Conservation (phyloP, 2,113 vertebrate species). For the Zapornia atra region DNA sequence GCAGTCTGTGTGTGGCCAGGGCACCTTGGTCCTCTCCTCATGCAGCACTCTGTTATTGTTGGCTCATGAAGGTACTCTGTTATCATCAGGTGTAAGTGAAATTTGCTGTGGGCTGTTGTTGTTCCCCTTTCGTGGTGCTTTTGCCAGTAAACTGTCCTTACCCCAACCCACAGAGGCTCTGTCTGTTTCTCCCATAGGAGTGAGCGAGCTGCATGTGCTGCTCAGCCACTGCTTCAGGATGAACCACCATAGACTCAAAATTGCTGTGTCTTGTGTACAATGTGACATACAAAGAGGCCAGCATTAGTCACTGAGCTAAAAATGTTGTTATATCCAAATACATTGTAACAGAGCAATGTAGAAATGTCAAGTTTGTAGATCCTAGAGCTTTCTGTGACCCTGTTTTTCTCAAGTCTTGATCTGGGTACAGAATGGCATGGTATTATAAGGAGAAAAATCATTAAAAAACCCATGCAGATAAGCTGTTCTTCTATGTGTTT, state of each 20-base stretch:
- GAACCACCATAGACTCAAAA: neutral
- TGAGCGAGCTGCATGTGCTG: too few species aligned
- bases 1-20: too few species aligned
- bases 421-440: neutral
- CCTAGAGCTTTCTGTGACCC: neutral
- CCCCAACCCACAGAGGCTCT: too few species aligned
- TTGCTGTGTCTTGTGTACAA: neutral
- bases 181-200: too few species aligned
- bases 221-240: too few species aligned
- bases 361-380: neutral
- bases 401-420: neutral
- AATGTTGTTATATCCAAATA: neutral
- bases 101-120: too few species aligned
- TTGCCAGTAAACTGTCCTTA: too few species aligned
- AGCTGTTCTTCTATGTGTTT: neutral
- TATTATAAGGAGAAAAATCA: neutral
- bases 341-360: neutral
- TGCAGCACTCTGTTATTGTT: too few species aligned
- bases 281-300: neutral
- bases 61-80: too few species aligned
- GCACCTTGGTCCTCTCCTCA: too few species aligned
- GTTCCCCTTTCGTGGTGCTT: too few species aligned
- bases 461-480: rapidly evolving
- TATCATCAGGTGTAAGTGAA: too few species aligned
- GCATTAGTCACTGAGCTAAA: neutral